Conservation (phyloP, 2,888 invertebrate genomes). For the Encarsia formosa region DNA sequence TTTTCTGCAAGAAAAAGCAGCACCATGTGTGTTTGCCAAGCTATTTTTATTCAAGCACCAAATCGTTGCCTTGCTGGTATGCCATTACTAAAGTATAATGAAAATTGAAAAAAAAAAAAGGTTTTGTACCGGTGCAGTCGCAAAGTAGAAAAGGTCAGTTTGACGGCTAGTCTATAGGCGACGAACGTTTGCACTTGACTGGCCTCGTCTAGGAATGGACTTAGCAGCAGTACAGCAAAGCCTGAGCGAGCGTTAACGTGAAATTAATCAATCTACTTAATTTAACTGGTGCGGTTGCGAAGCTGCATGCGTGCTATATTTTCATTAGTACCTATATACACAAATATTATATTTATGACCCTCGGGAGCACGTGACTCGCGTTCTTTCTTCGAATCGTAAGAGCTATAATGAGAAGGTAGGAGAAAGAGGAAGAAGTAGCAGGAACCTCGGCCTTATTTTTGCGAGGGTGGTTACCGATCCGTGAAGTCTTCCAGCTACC, state of each 20-base stretch:
- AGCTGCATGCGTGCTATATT: background rate
- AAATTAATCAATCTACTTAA: slow-evolving; percentile 40
- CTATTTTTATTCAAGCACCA: too few species aligned
- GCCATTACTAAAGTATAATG: too few species aligned
- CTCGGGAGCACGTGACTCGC: background rate
- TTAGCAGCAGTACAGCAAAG: slow-evolving; percentile 40
- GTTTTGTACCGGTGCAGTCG: too few species aligned
- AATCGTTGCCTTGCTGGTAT: too few species aligned
- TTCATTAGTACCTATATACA: background rate
- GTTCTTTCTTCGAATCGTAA: slow-evolving; percentile 22
- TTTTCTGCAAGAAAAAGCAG: too few species aligned
- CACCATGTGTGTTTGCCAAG: too few species aligned
- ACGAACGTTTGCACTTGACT: slow-evolving; percentile 36
- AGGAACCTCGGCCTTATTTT: too few species aligned
- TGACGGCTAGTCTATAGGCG: too few species aligned
- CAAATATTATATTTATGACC: background rate
- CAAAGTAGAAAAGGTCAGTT: too few species aligned
- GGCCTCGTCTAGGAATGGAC: slow-evolving; percentile 49
- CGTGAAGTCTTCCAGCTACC: slow-evolving; percentile 24
- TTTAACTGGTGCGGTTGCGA: slow-evolving; percentile 5
- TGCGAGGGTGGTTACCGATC: slow-evolving; percentile 24
- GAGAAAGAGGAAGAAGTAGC: too few species aligned
- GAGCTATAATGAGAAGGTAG: slow-evolving; percentile 14
- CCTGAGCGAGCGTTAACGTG: slow-evolving; percentile 30
- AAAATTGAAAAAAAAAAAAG: too few species aligned